Evolutionary conservation across 2,113 vertebrate species (phyloP), one percentile per base, ranked within the genome.

Genomic region (Limnothrissa miodon): DNA sequence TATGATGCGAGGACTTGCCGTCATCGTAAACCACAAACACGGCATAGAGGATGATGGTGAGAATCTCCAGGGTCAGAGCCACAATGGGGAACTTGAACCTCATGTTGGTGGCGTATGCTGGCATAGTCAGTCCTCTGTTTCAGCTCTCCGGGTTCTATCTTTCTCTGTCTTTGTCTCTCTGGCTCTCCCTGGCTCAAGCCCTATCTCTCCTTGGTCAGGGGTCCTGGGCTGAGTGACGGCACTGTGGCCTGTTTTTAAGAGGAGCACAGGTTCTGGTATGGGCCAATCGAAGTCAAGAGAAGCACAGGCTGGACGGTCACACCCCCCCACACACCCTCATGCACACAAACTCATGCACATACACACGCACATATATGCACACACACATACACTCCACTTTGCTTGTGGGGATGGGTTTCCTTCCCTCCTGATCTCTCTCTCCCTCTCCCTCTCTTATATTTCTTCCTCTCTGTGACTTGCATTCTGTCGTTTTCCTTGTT

Each of bases 71-170:
- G 83, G 79, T 0, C 89, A 98, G 88, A 9, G 97, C 97, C 85
- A 96, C 0, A 33, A 96, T 82, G 4, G 97, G 94, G 85, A 99
- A 97, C 91, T 92, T 96, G 81, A 96, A 74, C 94, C 93, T 96
- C 97, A 99, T 99, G 94, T 94, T 96, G 93, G 95, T 96, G 87
- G 95, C 87, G 80, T 90, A 93, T 44, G 94, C 91, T 91, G 95
- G 92, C 93, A 93, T 93, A 89, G 80, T 91, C 80, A 82, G 39
- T 87, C 80, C 42, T 88, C 90, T 85, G 89, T 87, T 87, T 84
- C 86, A 33, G 66, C 79, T 81, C 46, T 83, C 79, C 5, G n/a
- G 79, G 48, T n/a, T 39, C 74, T 74, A 70, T 53, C 83, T 83
- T 85, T 39, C 39, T 83, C 82, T 87, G 81, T 39, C 45, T 88